phyloP scores from a whole-genome alignment of 64 coral and sea anemone species.

The Dendrophyllia cribrosa region DNA sequence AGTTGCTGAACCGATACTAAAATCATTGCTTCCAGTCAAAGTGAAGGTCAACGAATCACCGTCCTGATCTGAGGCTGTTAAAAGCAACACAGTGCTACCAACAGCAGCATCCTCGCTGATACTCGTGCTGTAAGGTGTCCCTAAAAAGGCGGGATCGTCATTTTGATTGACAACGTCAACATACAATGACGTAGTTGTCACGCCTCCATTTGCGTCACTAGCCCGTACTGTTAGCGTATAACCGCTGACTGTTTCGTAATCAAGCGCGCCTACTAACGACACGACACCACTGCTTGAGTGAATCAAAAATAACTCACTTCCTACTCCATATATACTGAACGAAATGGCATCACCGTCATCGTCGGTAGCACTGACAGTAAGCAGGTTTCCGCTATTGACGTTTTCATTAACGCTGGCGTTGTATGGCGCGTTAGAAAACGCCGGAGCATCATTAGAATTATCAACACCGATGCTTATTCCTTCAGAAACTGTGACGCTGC shows the following conservation, averaged over 20 bases:
- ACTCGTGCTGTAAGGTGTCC: constrained; percentile 36
- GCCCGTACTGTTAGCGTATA: constrained; percentile 34
- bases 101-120: constrained; percentile 2
- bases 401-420: constrained; percentile 63
- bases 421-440: constrained; percentile 51
- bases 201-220: constrained; percentile 27
- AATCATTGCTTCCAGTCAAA: constrained; percentile 39
- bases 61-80: constrained; percentile 32
- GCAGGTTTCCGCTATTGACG: constrained; percentile 18
- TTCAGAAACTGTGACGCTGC: constrained; percentile 22
- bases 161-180: constrained; percentile 67
- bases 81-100: constrained; percentile 30
- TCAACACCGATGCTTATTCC: constrained; percentile 32
- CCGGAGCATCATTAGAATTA: constrained; percentile 52
- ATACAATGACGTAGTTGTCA: constrained; percentile 44
- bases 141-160: constrained; percentile 30
- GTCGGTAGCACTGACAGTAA: constrained; percentile 57
- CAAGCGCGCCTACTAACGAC: not conserved
- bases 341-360: constrained; percentile 28
- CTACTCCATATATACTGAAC: constrained; percentile 40
- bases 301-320: constrained; percentile 50
- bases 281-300: constrained; percentile 46
- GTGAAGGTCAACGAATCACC: constrained; percentile 23
- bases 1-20: constrained; percentile 31
- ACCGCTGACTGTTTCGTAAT: constrained; percentile 41